Base-by-base conservation (phyloP, 1,140 invertebrate genomes). In the Bombus waltoni region DNA sequence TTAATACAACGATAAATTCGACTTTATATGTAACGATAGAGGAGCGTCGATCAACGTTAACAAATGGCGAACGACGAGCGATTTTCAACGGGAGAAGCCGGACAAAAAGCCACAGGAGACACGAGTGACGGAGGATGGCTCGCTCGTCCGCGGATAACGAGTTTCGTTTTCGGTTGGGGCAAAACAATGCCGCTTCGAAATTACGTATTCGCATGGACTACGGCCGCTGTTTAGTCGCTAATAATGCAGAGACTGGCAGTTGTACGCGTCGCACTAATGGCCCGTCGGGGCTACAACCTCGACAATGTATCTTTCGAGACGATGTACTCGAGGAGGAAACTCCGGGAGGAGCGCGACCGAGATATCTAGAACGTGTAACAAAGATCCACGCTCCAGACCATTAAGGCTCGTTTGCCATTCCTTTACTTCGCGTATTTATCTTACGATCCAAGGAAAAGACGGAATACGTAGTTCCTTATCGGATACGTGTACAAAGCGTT, bases 121-220 rank as follows among this genome's bases (percentile, higher is more conserved):
- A 3, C 32, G 32, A 18, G 1, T 22, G 47, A 53, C 47, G 8
- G 47, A 53, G 47, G 5, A 22, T 22, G 15, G 10, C 22, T 42
- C 22, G 74, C 3, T 35, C 22, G 35, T 40, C 32, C 75, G 11
- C 13, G 18, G 38, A 65, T 40, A 62, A 78, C 38, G 28, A 38
- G 38, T 32, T 65, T 42, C 57, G 38, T 65, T 78, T 66, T 57
- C 38, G 40, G 3, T 8, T 3, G 13, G 6, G 18, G 6, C 25
- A 15, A 47, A 72, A 47, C 75, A 87, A 90, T 71, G 77, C 65
- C 87, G 68, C 42, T 47, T 65, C 59, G 79, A 81, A 85, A 91
- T 91, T 88, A 91, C 86, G 87, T 78, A 89, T 91, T 89, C 90
- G 85, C 86, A 80, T 53, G 80, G 73, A 68, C 66, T 53, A 73